Percentiles rank a stretch among this genome's conserved stretches.
These are phyloP conservation scores for Meteorus sp. DNA, from an alignment of 1,140 invertebrate species.

Conservation along the genomic window DNA sequence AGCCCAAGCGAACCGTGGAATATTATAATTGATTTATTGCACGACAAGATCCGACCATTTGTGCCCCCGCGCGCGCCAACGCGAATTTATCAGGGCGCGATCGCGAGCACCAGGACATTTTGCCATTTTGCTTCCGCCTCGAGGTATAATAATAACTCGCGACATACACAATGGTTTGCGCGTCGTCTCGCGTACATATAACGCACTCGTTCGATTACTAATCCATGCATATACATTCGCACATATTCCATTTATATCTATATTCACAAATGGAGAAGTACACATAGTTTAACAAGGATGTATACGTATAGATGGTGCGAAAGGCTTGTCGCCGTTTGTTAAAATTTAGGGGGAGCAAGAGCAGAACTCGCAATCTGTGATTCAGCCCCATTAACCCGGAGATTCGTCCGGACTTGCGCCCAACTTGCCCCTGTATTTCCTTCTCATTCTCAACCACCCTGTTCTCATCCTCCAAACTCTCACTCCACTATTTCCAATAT, in stretches of 20 bases:
- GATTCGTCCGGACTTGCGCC: slow-evolving; percentile 44
- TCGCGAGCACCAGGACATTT: slow-evolving; percentile 18
- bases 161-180: slow-evolving; percentile 9
- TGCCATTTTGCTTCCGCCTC: slow-evolving; percentile 22
- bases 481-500: neutral
- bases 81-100: slow-evolving; percentile 26
- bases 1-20: slow-evolving; percentile 35
- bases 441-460: neutral
- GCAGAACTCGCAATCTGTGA: slow-evolving; percentile 51
- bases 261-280: no score
- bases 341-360: slow-evolving; percentile 6
- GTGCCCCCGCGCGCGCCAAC: neutral
- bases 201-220: slow-evolving; percentile 2
- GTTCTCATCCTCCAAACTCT: neutral
- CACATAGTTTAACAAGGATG: no score
- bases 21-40: slow-evolving; percentile 40
- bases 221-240: neutral
- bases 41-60: slow-evolving; percentile 9
- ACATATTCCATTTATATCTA: no score
- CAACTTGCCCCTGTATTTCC: slow-evolving; percentile 38
- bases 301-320: neutral
- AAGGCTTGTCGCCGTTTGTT: slow-evolving; percentile 18
- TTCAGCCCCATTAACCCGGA: slow-evolving; percentile 59
- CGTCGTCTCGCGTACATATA: slow-evolving; percentile 8
- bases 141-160: slow-evolving; percentile 21